Base-by-base conservation (phyloP, 2,113 vertebrate genomes). In the Gobius niger region DNA sequence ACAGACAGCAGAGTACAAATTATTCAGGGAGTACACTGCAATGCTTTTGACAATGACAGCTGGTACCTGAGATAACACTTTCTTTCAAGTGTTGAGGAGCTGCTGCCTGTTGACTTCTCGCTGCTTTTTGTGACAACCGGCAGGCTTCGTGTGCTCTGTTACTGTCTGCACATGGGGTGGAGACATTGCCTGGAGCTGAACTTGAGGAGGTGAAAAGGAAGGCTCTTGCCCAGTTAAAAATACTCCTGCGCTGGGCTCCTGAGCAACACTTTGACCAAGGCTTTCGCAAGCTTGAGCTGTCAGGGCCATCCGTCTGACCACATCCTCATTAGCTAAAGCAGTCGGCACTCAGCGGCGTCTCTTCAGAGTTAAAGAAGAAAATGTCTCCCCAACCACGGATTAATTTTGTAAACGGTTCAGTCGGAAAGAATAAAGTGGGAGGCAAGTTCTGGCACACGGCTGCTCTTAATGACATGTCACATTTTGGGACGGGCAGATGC, bases 281-380 rank as follows among this genome's bases (percentile, higher is more conserved):
- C 68, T 79, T 90, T 85, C 89, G 75, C 87, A 82, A 70, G 65
- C 73, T 65, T 19, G 79, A 76, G 73, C 83, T 79, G 84, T 89
- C 83, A 76, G 73, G 41, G 9, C 56, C 79, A 67, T 82, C 75
- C 72, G 66, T 67, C 72, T 79, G 83, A 79, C 85, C 85, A 88
- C 80, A 69, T 64, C 68, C 80, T 90, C 83, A 84, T 90, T 89
- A 88, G 77, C 75, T 69, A 70, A 74, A 82, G 62, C 68, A 53
- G 54, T 44, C 57, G 49, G 56, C 9, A 57, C 53, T 67, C 64
- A 53, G 68, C 76, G 70, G 75, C 56, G 56, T 71, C 62, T 65
- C 63, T 73, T 62, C 59, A 72, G 65, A 63, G 63, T 78, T 16
- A 6, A 52, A 68, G 67, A 68, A 81, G 44, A 84, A 34, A 85